Evolutionary conservation across 2,888 invertebrate species (phyloP).

Genomic region (Synanthedon andrenaeformis): DNA sequence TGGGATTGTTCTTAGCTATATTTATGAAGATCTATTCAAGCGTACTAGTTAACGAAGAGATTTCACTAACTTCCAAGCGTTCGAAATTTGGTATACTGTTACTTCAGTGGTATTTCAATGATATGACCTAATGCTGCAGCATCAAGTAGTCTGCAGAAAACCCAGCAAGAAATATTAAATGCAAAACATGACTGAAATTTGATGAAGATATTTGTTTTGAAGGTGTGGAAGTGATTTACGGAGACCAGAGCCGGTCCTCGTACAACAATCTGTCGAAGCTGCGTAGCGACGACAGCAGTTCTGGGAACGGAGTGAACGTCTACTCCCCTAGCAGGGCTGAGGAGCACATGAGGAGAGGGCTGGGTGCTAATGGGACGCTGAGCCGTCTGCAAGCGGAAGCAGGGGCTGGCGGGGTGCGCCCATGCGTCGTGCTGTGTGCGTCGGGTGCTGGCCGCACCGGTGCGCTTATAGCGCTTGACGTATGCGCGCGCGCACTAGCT

Average conservation of each 20-base stretch:
- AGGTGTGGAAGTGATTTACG: slow-evolving; percentile 63
- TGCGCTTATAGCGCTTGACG: slow-evolving; percentile 86
- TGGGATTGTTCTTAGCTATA: too few relatives aligned
- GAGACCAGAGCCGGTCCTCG: slow-evolving; percentile 53
- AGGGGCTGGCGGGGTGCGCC: slow-evolving; percentile 30
- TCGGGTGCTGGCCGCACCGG: slow-evolving; percentile 93
- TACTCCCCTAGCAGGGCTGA: slow-evolving; percentile 60
- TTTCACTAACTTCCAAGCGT: too few relatives aligned
- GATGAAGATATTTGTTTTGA: too few relatives aligned
- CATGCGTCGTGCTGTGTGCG: slow-evolving; percentile 78
- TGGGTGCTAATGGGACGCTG: slow-evolving; percentile 43
- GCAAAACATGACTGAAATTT: too few relatives aligned
- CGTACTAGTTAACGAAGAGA: too few relatives aligned
- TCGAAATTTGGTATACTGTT: too few relatives aligned
- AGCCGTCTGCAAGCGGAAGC: slow-evolving; percentile 55
- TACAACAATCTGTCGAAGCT: slow-evolving; percentile 52
- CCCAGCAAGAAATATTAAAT: too few relatives aligned
- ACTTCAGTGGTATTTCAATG: too few relatives aligned
- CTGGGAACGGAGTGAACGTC: slow-evolving; percentile 50
- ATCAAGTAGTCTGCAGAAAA: too few relatives aligned
- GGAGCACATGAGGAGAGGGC: slow-evolving; percentile 38
- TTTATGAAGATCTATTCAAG: too few relatives aligned
- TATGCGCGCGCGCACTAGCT: slow-evolving; percentile 86
- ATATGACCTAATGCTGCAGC: too few relatives aligned
- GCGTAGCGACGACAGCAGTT: slow-evolving; percentile 41